These are phyloP conservation scores for Hanleya hanleyi DNA, from an alignment of 2,888 invertebrate species.

Conservation along the genomic window DNA sequence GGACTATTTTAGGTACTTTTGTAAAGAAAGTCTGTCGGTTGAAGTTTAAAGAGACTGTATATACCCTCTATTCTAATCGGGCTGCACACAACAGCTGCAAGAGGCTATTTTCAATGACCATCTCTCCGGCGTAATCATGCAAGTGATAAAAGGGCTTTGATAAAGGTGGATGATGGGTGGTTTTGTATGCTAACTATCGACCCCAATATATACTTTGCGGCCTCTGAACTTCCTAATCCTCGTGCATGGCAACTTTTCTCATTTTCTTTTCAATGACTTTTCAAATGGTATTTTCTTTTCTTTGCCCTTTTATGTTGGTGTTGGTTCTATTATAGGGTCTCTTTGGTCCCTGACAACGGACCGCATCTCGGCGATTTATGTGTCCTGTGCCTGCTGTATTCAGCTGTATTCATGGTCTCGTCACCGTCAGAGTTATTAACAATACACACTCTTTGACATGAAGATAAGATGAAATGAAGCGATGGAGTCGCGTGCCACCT, in stretches of 20 bases:
- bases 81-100: too few relatives aligned
- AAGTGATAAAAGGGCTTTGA: too few relatives aligned
- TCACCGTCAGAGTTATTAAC: not conserved
- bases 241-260: not conserved
- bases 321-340: not conserved
- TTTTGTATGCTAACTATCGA: too few relatives aligned
- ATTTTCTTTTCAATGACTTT: not conserved
- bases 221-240: too few relatives aligned
- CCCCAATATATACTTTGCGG: too few relatives aligned
- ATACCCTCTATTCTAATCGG: too few relatives aligned
- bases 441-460: conserved; percentile 7
- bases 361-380: not conserved
- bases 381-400: not conserved
- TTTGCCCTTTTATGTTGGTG: not conserved
- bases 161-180: too few relatives aligned
- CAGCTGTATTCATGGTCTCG: not conserved
- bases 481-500: not conserved
- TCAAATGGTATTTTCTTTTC: not conserved
- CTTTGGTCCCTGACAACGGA: not conserved
- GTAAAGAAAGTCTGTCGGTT: too few relatives aligned
- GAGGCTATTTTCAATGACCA: too few relatives aligned
- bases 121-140: too few relatives aligned
- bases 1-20: too few relatives aligned
- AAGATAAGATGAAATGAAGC: conserved; percentile 6
- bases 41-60: too few relatives aligned